Conservation (phyloP, 1,140 invertebrate species). For the Trissolcus basalis region DNA sequence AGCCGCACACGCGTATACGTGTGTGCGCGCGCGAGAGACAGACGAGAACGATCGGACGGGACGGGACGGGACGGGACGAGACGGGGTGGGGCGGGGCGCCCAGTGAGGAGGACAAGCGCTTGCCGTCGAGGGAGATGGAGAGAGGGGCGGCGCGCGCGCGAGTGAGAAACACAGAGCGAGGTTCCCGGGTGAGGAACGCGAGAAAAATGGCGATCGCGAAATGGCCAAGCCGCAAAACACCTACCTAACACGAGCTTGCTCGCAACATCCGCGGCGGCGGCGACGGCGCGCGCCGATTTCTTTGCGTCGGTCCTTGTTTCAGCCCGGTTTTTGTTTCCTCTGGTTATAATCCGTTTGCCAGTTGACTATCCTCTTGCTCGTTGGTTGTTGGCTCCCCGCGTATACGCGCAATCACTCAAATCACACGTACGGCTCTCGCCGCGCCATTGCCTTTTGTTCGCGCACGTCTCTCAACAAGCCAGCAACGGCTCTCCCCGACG, state of each 20-base stretch:
- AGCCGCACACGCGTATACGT: constrained; percentile 6
- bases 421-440: not conserved
- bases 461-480: constrained; percentile 5
- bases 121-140: not conserved
- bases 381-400: not conserved
- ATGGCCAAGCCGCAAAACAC: constrained; percentile 44
- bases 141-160: constrained; percentile 4
- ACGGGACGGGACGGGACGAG: not conserved
- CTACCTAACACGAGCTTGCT: constrained; percentile 27
- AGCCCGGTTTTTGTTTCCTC: not conserved
- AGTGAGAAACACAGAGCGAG: constrained; percentile 22
- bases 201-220: constrained; percentile 50
- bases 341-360: not conserved
- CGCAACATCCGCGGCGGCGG: constrained; percentile 27
- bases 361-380: not conserved
- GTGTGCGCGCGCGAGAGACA: constrained; percentile 18
- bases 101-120: not conserved
- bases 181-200: constrained; percentile 47
- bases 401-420: not conserved
- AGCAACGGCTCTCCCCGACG: constrained; percentile 36
- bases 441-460: constrained; percentile 36
- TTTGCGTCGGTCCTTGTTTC: not conserved
- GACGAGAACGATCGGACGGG: constrained; percentile 2
- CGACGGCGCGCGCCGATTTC: constrained; percentile 14
- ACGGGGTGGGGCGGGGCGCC: not conserved